These are phyloP conservation scores for Torymus tubicola DNA, from an alignment of 2,888 invertebrate genomes.

Conservation along the genomic window DNA sequence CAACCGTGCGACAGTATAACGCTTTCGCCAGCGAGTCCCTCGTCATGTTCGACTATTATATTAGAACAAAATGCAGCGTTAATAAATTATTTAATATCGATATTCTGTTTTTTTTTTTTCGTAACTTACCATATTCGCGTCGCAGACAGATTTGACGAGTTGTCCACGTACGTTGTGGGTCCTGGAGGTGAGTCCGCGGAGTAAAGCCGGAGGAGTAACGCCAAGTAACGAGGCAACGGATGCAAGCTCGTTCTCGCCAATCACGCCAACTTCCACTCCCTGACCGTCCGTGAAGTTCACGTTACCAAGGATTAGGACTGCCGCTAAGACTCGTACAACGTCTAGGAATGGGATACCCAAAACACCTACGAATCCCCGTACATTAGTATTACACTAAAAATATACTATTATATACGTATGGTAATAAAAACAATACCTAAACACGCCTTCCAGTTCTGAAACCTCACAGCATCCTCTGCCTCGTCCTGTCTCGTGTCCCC, in stretches of 20 bases:
- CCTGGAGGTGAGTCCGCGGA: conserved; percentile 89
- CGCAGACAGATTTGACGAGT: conserved; percentile 88
- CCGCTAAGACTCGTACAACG: conserved; percentile 93
- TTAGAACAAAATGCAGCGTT: too few relatives aligned
- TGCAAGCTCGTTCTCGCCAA: conserved; percentile 89
- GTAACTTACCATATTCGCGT: conserved; percentile 84
- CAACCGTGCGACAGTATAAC: conserved; percentile 94
- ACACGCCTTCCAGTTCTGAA: conserved; percentile 95
- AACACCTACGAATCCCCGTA: conserved; percentile 78
- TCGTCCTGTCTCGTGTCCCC: conserved; percentile 86
- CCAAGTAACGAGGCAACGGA: conserved; percentile 91
- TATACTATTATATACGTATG: neutral
- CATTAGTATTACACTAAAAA: neutral
- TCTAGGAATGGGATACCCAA: conserved; percentile 96
- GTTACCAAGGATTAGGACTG: conserved; percentile 93
- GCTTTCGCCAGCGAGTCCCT: conserved; percentile 94
- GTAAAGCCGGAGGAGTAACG: conserved; percentile 85
- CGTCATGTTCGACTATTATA: conserved; percentile 85
- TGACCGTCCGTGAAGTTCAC: conserved; percentile 91
- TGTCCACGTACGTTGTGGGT: conserved; percentile 88
- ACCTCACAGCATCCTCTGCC: conserved; percentile 84
- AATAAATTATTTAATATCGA: neutral
- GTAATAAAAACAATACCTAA: conserved; percentile 77
- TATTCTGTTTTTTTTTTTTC: too few relatives aligned
- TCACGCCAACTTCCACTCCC: conserved; percentile 86